Base-by-base conservation (phyloP, 2,888 invertebrate genomes). In the Onchidella celtica region DNA sequence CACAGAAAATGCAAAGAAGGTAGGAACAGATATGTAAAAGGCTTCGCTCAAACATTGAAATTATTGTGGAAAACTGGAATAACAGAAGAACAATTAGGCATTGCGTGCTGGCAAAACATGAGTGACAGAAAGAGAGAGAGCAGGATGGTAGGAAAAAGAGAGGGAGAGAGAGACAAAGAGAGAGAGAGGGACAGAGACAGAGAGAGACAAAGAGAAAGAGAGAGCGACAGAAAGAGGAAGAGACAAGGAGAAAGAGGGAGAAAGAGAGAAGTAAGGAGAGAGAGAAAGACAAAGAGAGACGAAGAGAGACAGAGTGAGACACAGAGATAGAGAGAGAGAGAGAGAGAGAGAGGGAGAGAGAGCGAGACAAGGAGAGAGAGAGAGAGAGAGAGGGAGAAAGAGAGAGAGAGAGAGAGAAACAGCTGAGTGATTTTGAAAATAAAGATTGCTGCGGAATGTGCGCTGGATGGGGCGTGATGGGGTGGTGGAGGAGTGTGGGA, bases 131-230 rank as follows among this genome's bases (percentile, higher is more conserved):
- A 29, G 24, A 63, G 63, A 63, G 29, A 27, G 29, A 63, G 63
- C n/a, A 27, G 27, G 29, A 63, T 14, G 29, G 29, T n/a, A 63
- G 14, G 27, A 27, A 27, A 27, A 27, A 63, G n/a, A 63, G 14
- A 27, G 29, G 29, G 63, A 81, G n/a, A 69, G 32, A 76, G n/a
- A 68, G 68, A 61, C n/a, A 72, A n/a, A 69, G 38, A 38, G 24
- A 70, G 29, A 57, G 32, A 57, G n/a, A 69, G 36, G 24, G 36
- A 74, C 9, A 61, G n/a, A 57, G 17, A 61, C 1, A 61, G n/a
- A 36, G 21, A 47, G 47, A 40, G 38, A 47, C 29, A 65, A n/a
- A 66, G 32, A 61, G 61, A 36, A 38, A 65, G 55, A 32, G 27
- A 34, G 36, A 34, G n/a, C 1, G 36, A 34, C n/a, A 66, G 55